Percentiles rank a stretch among this genome's conserved stretches.
These are phyloP conservation scores for Leptarthrus brevirostris DNA, from an alignment of 2,888 invertebrate genomes.

Conservation along the genomic window DNA sequence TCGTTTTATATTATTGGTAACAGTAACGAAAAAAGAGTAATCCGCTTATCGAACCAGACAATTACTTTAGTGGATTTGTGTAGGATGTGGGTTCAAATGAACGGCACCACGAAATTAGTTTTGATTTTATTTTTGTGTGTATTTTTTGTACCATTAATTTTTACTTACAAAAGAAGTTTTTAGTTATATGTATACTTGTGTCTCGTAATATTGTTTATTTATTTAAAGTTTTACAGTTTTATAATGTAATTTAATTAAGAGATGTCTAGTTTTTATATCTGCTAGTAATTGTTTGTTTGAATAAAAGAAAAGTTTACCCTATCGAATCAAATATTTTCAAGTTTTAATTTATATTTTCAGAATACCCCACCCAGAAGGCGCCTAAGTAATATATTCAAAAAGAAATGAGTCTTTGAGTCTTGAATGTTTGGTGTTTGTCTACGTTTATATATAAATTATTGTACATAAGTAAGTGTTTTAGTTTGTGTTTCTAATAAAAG, in stretches of 20 bases:
- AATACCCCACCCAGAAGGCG: constrained; percentile 65
- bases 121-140: constrained; percentile 54
- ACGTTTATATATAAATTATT: not conserved
- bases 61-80: constrained; percentile 58
- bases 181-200: no score
- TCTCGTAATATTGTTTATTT: constrained; percentile 23
- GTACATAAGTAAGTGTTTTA: not conserved
- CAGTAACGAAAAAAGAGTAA: constrained; percentile 51
- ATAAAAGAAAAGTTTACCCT: not conserved
- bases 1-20: constrained; percentile 57
- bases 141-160: constrained; percentile 53
- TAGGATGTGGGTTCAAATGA: constrained; percentile 58
- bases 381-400: constrained; percentile 65
- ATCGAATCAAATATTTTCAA: not conserved
- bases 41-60: constrained; percentile 57
- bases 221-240: not conserved
- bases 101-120: constrained; percentile 55
- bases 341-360: constrained; percentile 59
- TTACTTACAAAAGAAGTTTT: constrained; percentile 48
- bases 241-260: constrained; percentile 1
- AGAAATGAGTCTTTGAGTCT: constrained; percentile 59
- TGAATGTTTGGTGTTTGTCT: not conserved
- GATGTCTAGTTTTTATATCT: no score
- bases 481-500: not conserved
- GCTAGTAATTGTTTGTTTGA: constrained; percentile 20